phyloP scores from a whole-genome alignment of 2,797 vertebrate genomes.

The Clarias platycephalus region DNA sequence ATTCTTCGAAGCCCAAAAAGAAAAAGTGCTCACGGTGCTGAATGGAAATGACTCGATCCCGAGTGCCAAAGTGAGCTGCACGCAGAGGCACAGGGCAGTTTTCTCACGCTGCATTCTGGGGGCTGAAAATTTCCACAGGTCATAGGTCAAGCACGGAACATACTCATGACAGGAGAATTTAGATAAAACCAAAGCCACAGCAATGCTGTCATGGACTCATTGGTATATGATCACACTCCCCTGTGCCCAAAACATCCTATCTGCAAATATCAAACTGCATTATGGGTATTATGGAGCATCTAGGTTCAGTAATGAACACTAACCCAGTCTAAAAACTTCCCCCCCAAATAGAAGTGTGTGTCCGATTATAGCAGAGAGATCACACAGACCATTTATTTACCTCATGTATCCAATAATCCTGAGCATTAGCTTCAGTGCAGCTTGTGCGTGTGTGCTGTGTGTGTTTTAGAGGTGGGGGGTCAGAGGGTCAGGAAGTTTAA shows the following conservation, averaged over 20 bases:
- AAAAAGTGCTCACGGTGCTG: background rate
- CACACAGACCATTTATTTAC: background rate
- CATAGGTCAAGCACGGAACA: background rate
- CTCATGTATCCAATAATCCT: too few relatives aligned
- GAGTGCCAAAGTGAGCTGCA: background rate
- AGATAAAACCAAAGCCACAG: background rate
- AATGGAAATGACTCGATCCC: constrained; percentile 13
- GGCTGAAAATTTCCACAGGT: constrained; percentile 3
- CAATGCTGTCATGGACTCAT: background rate
- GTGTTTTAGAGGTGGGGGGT: background rate
- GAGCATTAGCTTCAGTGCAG: too few relatives aligned
- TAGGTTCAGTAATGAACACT: background rate
- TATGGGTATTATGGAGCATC: background rate
- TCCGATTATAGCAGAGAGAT: background rate
- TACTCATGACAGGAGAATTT: background rate
- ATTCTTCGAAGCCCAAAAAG: constrained; percentile 27
- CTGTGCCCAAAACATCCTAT: background rate
- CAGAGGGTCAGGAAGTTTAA: background rate
- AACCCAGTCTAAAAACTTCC: background rate
- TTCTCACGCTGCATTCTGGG: constrained; percentile 9
- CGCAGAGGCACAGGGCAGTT: background rate
- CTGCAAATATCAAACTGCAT: background rate
- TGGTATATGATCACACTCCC: background rate
- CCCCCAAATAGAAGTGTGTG: background rate
- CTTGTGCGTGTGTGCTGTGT: background rate